phyloP scores from a whole-genome alignment of 2,113 vertebrate species.

The Pogonocichla stellata region DNA sequence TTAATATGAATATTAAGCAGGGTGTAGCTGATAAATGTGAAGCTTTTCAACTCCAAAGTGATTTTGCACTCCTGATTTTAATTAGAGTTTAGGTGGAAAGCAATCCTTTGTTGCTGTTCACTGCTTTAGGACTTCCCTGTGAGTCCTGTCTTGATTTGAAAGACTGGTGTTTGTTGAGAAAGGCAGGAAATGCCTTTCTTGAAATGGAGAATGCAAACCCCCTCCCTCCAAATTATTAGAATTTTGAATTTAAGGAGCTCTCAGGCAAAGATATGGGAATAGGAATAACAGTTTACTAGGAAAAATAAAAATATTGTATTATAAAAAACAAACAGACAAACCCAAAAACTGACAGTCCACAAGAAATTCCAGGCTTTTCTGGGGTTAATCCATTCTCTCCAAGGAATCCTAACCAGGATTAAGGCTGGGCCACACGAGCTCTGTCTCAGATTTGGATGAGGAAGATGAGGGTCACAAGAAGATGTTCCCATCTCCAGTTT shows the following conservation, averaged over 20 bases:
- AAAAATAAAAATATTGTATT: too few species aligned
- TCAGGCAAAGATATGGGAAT: too few species aligned
- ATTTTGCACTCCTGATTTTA: neutral
- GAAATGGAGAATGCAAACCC: too few species aligned
- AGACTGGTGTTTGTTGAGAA: too few species aligned
- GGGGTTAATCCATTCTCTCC: neutral
- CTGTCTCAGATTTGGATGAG: neutral
- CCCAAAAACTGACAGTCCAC: neutral
- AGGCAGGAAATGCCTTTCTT: too few species aligned
- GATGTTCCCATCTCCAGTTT: neutral
- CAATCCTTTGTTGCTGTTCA: rapidly evolving
- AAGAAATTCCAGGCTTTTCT: neutral
- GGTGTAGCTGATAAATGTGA: neutral
- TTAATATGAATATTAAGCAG: neutral
- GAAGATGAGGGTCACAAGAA: neutral
- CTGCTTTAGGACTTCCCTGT: neutral
- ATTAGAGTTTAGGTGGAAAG: neutral
- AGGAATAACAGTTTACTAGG: too few species aligned
- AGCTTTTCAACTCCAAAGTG: neutral
- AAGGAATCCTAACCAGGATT: neutral
- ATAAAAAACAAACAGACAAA: too few species aligned
- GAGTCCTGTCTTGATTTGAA: neutral
- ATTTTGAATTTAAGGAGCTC: too few species aligned
- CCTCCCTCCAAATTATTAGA: too few species aligned
- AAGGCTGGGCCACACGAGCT: neutral